Evolutionary conservation across 2,888 invertebrate species (phyloP), one percentile per base, ranked within the genome.

Genomic region (Celastrina argiolus): DNA sequence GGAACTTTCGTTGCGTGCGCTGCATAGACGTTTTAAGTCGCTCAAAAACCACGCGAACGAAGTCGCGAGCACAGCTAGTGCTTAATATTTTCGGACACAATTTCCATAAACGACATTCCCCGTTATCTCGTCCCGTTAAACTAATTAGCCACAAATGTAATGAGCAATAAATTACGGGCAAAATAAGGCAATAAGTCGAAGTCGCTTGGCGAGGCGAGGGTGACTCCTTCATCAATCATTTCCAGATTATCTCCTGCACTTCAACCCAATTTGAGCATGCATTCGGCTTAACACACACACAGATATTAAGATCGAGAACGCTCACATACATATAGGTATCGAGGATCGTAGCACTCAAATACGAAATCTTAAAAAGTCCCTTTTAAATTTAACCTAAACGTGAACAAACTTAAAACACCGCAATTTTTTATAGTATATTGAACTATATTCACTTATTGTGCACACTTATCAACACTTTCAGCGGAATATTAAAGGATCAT

Each of bases 231-330:
- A 75, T 75, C 75, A 74, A 75, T 75, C 75, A 74, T 74, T 72
- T 70, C 69, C 73, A 93, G 93, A 93, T 93, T 92, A 93, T 93
- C 93, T 93, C 90, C 87, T 92, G 91, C 92, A 91, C 92, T 91
- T 92, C 90, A 90, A 83, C 84, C 85, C 84, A 87, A 87, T 87
- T 88, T 86, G 84, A 87, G 79, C 84, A 81, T 87, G 86, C 85
- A 85, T 77, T 83, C 82, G 80, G 87, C 87, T 88, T 87, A 88
- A 84, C 85, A 71, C 85, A 86, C 84, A 85, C 86, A 77, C 66
- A 72, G 41, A 41, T 41, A n/a, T 41, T 41, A 5, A 42, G 16
- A 42, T 16, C 2, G 7, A 42, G 16, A 16, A 16, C 42, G 42
- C 42, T 16, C 42, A 45, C 42, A 8, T 31, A 31, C 31, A 31